A percentile compares a stretch with the other conserved stretches of the same genome.
Conservation (phyloP, 2,888 invertebrate species). For the Lasiommata megera region DNA sequence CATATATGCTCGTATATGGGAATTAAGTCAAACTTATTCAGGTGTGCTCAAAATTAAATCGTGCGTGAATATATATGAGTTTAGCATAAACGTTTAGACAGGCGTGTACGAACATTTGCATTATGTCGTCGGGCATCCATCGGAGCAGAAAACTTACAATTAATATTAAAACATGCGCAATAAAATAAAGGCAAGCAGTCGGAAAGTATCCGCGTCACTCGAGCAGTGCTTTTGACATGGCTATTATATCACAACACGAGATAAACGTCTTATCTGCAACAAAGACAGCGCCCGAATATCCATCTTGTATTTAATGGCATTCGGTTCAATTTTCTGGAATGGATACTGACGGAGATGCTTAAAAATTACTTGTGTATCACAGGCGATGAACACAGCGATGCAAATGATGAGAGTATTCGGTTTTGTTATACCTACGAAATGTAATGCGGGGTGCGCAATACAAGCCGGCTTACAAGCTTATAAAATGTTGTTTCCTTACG, state of each 20-base stretch:
- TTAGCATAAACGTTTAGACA: conserved; percentile 60
- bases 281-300: conserved; percentile 27
- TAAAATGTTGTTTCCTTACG: conserved; percentile 17
- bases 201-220: conserved; percentile 71
- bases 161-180: conserved; percentile 78
- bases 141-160: conserved; percentile 72
- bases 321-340: conserved; percentile 28
- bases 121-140: conserved; percentile 51
- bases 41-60: conserved; percentile 28
- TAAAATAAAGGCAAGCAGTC: conserved; percentile 73
- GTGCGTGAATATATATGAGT: conserved; percentile 42
- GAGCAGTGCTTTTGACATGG: conserved; percentile 70
- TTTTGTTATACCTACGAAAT: conserved; percentile 44
- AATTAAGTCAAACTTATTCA: conserved; percentile 10
- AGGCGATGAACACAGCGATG: conserved; percentile 50
- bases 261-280: conserved; percentile 25
- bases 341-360: conserved; percentile 36
- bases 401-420: conserved; percentile 53
- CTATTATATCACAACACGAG: conserved; percentile 56
- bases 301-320: conserved; percentile 25
- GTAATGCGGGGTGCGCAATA: conserved; percentile 20
- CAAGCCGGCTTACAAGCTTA: conserved; percentile 19
- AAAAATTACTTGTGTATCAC: conserved; percentile 42
- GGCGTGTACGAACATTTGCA: conserved; percentile 51
- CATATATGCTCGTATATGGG: background rate